Conservation (phyloP, 2,888 invertebrate genomes). For the Hybos culiciformis region DNA sequence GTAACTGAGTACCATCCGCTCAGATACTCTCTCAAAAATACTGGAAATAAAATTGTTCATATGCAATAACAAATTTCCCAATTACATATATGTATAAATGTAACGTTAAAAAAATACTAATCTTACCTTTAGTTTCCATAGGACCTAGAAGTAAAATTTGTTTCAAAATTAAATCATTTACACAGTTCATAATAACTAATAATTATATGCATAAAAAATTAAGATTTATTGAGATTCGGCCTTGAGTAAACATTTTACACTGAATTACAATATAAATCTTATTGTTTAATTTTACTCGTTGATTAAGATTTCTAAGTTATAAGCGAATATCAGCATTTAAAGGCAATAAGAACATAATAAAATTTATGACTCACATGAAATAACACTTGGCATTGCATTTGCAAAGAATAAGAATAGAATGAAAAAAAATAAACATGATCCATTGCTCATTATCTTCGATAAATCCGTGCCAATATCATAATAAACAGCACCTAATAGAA, state of each 20-base stretch:
- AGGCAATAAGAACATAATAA: too few relatives aligned
- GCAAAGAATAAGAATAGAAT: slow-evolving; percentile 88
- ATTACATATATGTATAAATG: too few relatives aligned
- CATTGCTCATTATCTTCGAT: slow-evolving; percentile 65
- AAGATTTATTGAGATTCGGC: too few relatives aligned
- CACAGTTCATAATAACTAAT: not conserved
- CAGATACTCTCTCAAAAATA: slow-evolving; percentile 66
- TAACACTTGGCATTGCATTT: slow-evolving; percentile 75
- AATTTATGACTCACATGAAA: slow-evolving; percentile 59
- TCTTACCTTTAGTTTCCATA: slow-evolving; percentile 60
- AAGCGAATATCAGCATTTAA: too few relatives aligned
- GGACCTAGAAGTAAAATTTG: slow-evolving; percentile 53
- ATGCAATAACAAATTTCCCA: too few relatives aligned
- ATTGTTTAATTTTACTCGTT: too few relatives aligned
- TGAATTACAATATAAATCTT: too few relatives aligned
- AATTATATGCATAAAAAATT: not conserved
- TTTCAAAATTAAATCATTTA: slow-evolving; percentile 5
- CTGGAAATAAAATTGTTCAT: too few relatives aligned
- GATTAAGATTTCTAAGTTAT: too few relatives aligned
- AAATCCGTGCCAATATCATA: slow-evolving; percentile 74
- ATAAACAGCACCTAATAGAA: slow-evolving; percentile 70
- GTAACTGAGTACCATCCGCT: slow-evolving; percentile 79
- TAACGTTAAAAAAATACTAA: too few relatives aligned
- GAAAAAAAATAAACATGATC: slow-evolving; percentile 76
- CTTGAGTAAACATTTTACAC: too few relatives aligned